Evolutionary conservation across 2,888 invertebrate genomes (phyloP).

Genomic region (Unio pictorum): DNA sequence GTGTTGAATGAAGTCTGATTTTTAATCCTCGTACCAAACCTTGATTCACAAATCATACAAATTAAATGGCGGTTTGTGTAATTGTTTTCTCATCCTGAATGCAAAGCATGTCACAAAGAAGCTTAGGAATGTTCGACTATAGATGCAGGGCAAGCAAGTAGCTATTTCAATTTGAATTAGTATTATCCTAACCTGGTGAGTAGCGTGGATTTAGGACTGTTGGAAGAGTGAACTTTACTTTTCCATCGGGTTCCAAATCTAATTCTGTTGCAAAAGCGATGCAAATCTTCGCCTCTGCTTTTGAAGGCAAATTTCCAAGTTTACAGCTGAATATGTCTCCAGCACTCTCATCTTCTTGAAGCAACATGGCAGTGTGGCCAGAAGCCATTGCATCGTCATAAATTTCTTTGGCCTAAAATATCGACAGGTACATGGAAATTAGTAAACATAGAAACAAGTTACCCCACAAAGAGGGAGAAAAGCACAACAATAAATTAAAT

Average conservation of each 20-base stretch:
- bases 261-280: conserved; percentile 50
- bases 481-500: background rate
- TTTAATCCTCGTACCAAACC: too few relatives aligned
- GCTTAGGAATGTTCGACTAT: too few relatives aligned
- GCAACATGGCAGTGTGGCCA: conserved; percentile 45
- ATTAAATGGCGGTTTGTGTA: too few relatives aligned
- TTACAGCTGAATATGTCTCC: conserved; percentile 50
- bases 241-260: conserved; percentile 36
- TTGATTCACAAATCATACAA: too few relatives aligned
- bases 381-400: conserved; percentile 43
- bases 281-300: conserved; percentile 33
- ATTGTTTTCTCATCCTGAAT: too few relatives aligned
- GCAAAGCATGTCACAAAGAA: too few relatives aligned
- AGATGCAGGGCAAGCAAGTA: too few relatives aligned
- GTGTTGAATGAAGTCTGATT: too few relatives aligned
- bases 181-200: conserved; percentile 20
- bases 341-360: conserved; percentile 41
- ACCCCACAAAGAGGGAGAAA: too few relatives aligned
- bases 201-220: conserved; percentile 46
- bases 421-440: too few relatives aligned
- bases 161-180: too few relatives aligned
- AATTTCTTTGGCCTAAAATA: conserved; percentile 42
- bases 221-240: conserved; percentile 40
- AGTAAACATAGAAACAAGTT: too few relatives aligned
- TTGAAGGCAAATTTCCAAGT: conserved; percentile 51